Percentiles rank a stretch among this genome's conserved stretches.
Conservation (phyloP, 1,140 invertebrate genomes). For the Drosophila bipectinata region DNA sequence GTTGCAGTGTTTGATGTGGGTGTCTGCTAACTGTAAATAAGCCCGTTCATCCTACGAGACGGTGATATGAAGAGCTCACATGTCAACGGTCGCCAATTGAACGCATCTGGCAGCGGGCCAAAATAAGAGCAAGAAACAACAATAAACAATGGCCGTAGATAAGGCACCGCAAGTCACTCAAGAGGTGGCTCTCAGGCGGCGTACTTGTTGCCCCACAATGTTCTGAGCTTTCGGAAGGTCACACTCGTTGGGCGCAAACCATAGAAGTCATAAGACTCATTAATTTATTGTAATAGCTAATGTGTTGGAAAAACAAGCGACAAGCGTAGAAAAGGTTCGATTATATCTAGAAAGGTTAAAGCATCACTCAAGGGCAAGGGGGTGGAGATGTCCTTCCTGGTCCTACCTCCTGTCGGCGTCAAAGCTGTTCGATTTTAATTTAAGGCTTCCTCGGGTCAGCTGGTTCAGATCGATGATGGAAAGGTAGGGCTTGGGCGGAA, state of each 20-base stretch:
- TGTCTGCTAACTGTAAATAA: conserved; percentile 39
- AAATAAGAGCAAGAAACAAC: conserved; percentile 12
- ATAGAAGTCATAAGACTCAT: background rate
- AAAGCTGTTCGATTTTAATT: conserved; percentile 75
- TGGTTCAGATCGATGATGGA: conserved; percentile 90
- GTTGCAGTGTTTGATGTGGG: conserved; percentile 5
- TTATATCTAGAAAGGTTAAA: background rate
- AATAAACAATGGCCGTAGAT: conserved; percentile 6
- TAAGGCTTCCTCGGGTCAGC: conserved; percentile 87
- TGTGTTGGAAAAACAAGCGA: conserved; percentile 40
- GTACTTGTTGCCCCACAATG: conserved; percentile 35
- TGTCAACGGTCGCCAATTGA: conserved; percentile 48
- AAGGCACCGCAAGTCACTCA: conserved; percentile 5
- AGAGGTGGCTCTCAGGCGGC: conserved; percentile 8
- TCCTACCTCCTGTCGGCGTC: conserved; percentile 64
- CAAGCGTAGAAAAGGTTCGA: conserved; percentile 36
- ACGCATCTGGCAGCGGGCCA: conserved; percentile 28
- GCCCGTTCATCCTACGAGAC: background rate
- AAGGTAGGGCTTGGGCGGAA: conserved; percentile 86
- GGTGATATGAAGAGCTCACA: conserved; percentile 50
- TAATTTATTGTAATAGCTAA: conserved; percentile 6
- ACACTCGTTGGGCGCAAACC: background rate
- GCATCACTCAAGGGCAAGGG: background rate
- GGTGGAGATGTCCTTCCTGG: background rate
- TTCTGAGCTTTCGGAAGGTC: conserved; percentile 1